A percentile compares a stretch with the other conserved stretches of the same genome.
phyloP scores from a whole-genome alignment of 2,888 invertebrate genomes.

The Epicampocera succincta region DNA sequence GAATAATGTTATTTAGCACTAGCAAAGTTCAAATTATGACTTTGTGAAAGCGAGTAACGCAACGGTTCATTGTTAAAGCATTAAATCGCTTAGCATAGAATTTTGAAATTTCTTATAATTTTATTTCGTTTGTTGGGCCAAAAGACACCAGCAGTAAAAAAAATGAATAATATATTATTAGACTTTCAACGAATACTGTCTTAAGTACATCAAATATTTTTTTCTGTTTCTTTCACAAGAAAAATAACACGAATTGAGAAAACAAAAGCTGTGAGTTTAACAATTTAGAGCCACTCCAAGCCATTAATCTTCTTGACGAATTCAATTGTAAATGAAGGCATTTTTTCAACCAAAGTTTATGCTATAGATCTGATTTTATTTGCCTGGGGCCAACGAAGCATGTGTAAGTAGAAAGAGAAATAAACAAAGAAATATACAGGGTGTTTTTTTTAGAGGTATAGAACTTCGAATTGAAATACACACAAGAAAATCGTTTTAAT shows the following conservation, averaged over 20 bases:
- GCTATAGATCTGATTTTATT: conserved; percentile 18
- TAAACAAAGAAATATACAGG: conserved; percentile 9
- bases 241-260: conserved; percentile 7
- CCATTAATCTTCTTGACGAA: conserved; percentile 36
- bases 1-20: conserved; percentile 8
- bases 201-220: no score
- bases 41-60: neutral
- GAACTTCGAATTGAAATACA: no score
- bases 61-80: neutral
- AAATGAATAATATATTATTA: no score
- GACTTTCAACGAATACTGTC: no score
- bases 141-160: neutral
- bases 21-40: neutral
- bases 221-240: neutral
- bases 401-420: neutral
- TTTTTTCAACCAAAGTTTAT: neutral
- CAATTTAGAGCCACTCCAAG: neutral
- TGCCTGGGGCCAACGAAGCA: neutral
- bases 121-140: no score
- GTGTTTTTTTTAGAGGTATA: no score
- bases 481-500: no score
- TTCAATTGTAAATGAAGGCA: neutral
- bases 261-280: conserved; percentile 4
- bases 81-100: no score
- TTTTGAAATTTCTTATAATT: no score